These are phyloP conservation scores for Napeogenes sylphis DNA, from an alignment of 2,888 invertebrate species.

Conservation along the genomic window DNA sequence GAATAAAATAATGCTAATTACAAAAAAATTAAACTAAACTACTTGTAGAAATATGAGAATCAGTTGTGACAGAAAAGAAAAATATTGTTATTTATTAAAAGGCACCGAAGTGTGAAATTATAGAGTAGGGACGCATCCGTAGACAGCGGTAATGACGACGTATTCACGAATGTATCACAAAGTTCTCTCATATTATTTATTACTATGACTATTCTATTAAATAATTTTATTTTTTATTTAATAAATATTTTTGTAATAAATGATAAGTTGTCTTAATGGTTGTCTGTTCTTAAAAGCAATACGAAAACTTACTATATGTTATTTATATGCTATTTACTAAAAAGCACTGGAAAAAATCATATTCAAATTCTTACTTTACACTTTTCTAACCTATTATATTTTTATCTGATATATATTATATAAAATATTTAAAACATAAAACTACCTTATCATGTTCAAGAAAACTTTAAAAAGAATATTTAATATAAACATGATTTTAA, in stretches of 20 bases:
- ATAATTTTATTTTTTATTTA: background rate
- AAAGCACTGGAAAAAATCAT: too few relatives aligned
- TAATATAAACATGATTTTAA: too few relatives aligned
- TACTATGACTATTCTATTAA: background rate
- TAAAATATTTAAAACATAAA: too few relatives aligned
- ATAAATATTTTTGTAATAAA: background rate
- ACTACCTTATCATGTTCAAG: too few relatives aligned
- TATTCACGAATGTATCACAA: background rate
- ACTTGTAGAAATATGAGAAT: constrained; percentile 50
- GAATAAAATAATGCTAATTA: background rate
- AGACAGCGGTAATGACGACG: constrained; percentile 19
- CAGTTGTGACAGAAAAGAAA: constrained; percentile 46
- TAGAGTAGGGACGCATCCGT: constrained; percentile 17
- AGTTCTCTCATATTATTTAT: background rate
- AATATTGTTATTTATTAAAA: constrained; percentile 61
- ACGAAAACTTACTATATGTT: too few relatives aligned
- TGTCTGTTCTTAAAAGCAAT: too few relatives aligned
- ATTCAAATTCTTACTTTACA: too few relatives aligned
- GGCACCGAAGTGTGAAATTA: constrained; percentile 42
- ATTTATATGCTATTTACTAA: too few relatives aligned
- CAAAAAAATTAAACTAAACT: constrained; percentile 33
- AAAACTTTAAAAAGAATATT: too few relatives aligned
- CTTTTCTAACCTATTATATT: too few relatives aligned
- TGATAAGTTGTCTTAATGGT: too few relatives aligned
- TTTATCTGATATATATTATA: too few relatives aligned